Conservation (phyloP, 2,113 vertebrate species). For the Anhinga rufa region DNA sequence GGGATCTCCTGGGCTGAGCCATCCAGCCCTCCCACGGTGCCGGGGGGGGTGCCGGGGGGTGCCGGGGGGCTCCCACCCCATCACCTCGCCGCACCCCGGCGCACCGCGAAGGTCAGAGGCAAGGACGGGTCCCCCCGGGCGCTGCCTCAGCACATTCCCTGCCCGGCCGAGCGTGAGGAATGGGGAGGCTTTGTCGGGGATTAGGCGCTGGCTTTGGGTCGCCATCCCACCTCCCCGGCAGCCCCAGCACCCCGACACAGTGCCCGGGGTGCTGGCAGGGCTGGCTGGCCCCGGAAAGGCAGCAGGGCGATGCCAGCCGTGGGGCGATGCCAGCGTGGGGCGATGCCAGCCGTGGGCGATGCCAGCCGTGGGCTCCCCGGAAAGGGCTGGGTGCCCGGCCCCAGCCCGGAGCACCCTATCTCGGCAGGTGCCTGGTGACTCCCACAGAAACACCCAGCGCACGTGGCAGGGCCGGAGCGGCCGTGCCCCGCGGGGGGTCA, state of each 20-base stretch:
- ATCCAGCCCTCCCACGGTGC: rapidly evolving
- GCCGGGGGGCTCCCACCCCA: not conserved
- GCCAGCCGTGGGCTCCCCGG: not conserved
- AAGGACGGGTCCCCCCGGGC: not conserved
- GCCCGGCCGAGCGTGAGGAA: conserved; percentile 41
- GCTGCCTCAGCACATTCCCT: conserved; percentile 67
- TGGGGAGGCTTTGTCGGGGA: conserved; percentile 29
- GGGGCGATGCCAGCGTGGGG: not conserved
- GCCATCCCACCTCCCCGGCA: not conserved
- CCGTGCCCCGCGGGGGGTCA: not conserved
- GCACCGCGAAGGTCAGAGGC: conserved; percentile 19
- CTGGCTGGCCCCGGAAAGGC: not conserved
- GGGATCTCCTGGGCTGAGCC: not conserved
- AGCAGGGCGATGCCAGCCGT: not conserved
- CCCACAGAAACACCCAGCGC: not conserved
- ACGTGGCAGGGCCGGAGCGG: not conserved
- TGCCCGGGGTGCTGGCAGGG: not conserved
- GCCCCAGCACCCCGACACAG: not conserved
- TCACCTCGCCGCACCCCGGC: not conserved
- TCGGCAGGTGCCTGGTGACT: not conserved
- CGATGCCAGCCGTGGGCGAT: not conserved
- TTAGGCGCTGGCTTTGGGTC: not conserved
- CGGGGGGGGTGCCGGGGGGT: not conserved
- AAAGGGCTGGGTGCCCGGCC: not conserved
- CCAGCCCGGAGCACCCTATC: not conserved